Percentiles rank a stretch among this genome's conserved stretches.
phyloP scores from a whole-genome alignment of 2,888 invertebrate genomes.

The Troides aeacus region DNA sequence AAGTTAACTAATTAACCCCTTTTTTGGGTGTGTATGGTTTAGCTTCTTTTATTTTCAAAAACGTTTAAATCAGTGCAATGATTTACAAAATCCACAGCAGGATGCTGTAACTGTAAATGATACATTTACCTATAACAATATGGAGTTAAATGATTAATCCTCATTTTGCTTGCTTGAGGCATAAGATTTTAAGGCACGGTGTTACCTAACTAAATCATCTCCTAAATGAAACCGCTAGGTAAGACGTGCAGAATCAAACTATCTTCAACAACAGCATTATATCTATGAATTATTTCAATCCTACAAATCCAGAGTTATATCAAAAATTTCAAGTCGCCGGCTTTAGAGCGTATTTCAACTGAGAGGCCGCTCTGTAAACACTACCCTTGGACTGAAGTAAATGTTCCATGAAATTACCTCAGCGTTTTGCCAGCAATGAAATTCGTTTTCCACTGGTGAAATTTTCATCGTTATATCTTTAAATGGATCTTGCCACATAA shows the following conservation, averaged over 20 bases:
- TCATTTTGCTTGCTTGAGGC: too few relatives aligned
- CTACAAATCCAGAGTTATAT: slow-evolving; percentile 24
- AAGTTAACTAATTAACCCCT: too few relatives aligned
- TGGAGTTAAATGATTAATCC: too few relatives aligned
- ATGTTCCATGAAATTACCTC: slow-evolving; percentile 73
- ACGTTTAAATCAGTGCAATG: too few relatives aligned
- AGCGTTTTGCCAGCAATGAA: slow-evolving; percentile 54
- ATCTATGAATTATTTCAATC: slow-evolving; percentile 19
- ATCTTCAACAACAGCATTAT: background rate
- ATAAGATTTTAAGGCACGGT: too few relatives aligned
- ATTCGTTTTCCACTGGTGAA: slow-evolving; percentile 31
- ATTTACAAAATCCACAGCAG: too few relatives aligned
- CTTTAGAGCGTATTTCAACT: slow-evolving; percentile 25
- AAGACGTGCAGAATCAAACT: background rate
- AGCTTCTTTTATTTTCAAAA: too few relatives aligned
- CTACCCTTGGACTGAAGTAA: slow-evolving; percentile 60
- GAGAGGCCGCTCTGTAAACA: slow-evolving; percentile 50
- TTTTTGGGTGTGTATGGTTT: too few relatives aligned
- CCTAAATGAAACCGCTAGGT: too few relatives aligned
- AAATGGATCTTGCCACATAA: slow-evolving; percentile 21
- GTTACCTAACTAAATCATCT: too few relatives aligned
- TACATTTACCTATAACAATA: too few relatives aligned
- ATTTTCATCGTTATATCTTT: slow-evolving; percentile 27
- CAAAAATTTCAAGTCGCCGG: slow-evolving; percentile 27
- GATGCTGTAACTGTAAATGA: too few relatives aligned